Conservation (phyloP, 1,140 invertebrate species). For the Solenopsis fugax region DNA sequence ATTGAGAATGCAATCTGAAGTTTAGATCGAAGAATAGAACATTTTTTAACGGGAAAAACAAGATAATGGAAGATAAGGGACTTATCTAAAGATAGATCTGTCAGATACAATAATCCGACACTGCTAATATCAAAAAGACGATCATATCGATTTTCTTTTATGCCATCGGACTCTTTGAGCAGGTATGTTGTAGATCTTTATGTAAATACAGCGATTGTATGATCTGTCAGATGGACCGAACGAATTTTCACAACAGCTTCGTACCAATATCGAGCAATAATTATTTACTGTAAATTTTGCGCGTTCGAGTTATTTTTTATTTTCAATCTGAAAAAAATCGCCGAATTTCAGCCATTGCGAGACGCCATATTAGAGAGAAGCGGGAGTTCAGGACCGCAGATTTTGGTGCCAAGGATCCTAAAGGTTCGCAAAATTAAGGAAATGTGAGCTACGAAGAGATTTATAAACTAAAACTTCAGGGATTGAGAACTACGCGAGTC, state of each 20-base stretch:
- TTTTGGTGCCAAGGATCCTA: not conserved
- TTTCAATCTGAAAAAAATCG: conserved; percentile 3
- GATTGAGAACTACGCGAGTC: not conserved
- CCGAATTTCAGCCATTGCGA: not conserved
- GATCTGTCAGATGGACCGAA: conserved; percentile 47
- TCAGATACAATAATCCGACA: not conserved
- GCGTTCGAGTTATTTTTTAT: not conserved
- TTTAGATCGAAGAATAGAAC: conserved; percentile 1
- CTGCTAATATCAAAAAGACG: not conserved
- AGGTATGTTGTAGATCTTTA: conserved; percentile 45
- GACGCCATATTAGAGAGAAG: not conserved
- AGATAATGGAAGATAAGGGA: not conserved
- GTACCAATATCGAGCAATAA: conserved; percentile 66
- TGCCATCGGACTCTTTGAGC: conserved; percentile 32
- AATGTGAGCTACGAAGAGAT: not conserved
- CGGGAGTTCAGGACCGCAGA: not conserved
- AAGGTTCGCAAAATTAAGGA: not conserved
- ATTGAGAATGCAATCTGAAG: not conserved
- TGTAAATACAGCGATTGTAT: conserved; percentile 69
- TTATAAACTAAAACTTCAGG: not conserved
- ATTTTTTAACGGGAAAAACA: conserved; percentile 19
- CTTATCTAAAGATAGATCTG: not conserved
- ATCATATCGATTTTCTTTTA: not conserved
- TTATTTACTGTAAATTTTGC: conserved; percentile 21
- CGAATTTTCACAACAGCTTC: conserved; percentile 29